These are phyloP conservation scores for Cepphus grylle DNA, from an alignment of 2,113 vertebrate genomes.

Conservation along the genomic window DNA sequence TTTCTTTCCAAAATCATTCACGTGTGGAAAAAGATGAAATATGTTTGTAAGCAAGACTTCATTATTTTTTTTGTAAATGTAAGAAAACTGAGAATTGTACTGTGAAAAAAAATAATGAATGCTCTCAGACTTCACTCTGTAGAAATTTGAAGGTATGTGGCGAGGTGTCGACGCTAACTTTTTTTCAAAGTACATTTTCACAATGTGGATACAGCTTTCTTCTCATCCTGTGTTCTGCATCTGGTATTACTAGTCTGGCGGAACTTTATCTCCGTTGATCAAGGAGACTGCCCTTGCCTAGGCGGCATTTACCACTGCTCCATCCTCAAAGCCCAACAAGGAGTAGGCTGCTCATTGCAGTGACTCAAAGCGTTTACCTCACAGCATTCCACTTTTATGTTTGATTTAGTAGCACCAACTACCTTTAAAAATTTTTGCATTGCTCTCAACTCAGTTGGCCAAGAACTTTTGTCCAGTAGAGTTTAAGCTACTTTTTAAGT, in stretches of 20 bases:
- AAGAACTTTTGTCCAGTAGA: slow-evolving; percentile 38
- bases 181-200: neutral
- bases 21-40: slow-evolving; percentile 32
- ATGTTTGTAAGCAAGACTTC: slow-evolving; percentile 33
- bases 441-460: slow-evolving; percentile 5
- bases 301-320: neutral
- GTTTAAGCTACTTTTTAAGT: slow-evolving; percentile 27
- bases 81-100: neutral
- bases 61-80: neutral
- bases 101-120: neutral
- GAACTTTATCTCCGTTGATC: neutral
- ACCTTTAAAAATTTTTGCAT: slow-evolving; percentile 20
- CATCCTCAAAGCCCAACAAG: neutral
- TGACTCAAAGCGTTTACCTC: slow-evolving; percentile 16
- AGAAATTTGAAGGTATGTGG: neutral
- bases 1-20: slow-evolving; percentile 19
- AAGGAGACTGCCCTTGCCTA: neutral
- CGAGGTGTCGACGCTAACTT: neutral
- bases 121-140: neutral
- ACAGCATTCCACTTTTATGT: slow-evolving; percentile 5
- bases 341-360: neutral
- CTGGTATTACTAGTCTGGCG: slow-evolving; percentile 1
- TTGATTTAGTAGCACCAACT: slow-evolving; percentile 1
- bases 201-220: neutral
- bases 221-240: neutral